Evolutionary conservation across 2,113 vertebrate genomes (phyloP).

Genomic region (Bufo bufo): DNA sequence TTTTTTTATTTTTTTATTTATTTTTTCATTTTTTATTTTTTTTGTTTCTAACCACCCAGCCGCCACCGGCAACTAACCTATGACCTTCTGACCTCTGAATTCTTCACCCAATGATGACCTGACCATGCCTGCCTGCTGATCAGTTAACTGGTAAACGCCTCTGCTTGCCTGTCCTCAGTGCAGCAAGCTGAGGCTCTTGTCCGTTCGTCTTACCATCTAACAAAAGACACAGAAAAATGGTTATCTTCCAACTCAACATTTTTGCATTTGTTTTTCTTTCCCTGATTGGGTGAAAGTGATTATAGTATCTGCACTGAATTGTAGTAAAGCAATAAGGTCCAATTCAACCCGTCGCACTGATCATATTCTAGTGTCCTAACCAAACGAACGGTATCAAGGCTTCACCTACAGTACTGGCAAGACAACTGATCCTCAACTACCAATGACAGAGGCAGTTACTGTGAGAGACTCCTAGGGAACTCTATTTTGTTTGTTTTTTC

Average conservation of each 20-base stretch:
- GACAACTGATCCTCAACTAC: slow-evolving; percentile 75
- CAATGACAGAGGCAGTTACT: slow-evolving; percentile 82
- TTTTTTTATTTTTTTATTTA: slow-evolving; percentile 80
- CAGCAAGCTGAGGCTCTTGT: slow-evolving; percentile 87
- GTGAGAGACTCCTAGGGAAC: slow-evolving; percentile 80
- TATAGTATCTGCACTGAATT: slow-evolving; percentile 90
- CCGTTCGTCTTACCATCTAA: slow-evolving; percentile 88
- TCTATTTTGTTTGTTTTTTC: slow-evolving; percentile 67
- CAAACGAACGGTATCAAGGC: slow-evolving; percentile 80
- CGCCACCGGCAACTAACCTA: slow-evolving; percentile 99
- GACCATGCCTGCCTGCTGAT: slow-evolving; percentile 98
- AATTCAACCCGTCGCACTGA: slow-evolving; percentile 80
- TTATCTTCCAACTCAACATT: slow-evolving; percentile 79
- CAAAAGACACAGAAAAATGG: slow-evolving; percentile 82
- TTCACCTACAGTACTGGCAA: slow-evolving; percentile 71
- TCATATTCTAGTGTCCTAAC: slow-evolving; percentile 73
- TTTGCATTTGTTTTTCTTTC: slow-evolving; percentile 64
- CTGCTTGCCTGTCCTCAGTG: slow-evolving; percentile 87
- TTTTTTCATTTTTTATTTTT: slow-evolving; percentile 75
- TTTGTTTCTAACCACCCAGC: slow-evolving; percentile 97
- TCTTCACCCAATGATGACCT: slow-evolving; percentile 99
- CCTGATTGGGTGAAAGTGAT: slow-evolving; percentile 81
- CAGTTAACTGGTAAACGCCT: slow-evolving; percentile 97
- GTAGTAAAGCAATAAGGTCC: slow-evolving; percentile 92
- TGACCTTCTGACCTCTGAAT: slow-evolving; percentile 99